Percentiles rank a stretch among this genome's conserved stretches.
Evolutionary conservation across 2,888 invertebrate genomes (phyloP).

Genomic region (Agrotis segetum): DNA sequence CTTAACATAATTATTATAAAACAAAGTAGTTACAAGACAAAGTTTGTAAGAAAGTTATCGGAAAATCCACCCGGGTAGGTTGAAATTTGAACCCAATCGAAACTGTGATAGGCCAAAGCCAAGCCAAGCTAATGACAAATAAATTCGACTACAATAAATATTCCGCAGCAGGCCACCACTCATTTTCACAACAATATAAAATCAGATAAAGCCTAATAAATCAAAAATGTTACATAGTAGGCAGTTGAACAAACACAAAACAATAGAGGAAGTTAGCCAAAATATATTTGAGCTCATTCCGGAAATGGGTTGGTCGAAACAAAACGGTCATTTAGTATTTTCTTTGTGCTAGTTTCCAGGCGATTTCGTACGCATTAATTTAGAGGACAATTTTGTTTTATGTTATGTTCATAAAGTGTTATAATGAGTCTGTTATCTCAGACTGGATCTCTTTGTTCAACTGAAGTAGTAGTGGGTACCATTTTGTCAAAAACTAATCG

Average conservation of each 20-base stretch:
- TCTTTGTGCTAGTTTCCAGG: conserved; percentile 58
- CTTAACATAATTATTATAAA: too few species aligned
- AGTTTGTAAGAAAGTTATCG: too few species aligned
- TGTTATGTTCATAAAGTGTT: conserved; percentile 37
- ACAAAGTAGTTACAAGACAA: too few species aligned
- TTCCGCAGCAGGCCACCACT: conserved; percentile 6
- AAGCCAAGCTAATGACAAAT: neutral
- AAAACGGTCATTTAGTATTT: conserved; percentile 69
- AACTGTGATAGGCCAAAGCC: too few species aligned
- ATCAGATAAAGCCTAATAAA: conserved; percentile 63
- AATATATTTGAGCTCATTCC: conserved; percentile 58
- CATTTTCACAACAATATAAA: conserved; percentile 53
- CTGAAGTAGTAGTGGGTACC: conserved; percentile 1
- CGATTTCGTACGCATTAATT: conserved; percentile 54
- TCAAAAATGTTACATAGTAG: conserved; percentile 60
- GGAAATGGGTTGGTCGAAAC: conserved; percentile 68
- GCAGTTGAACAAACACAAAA: conserved; percentile 36
- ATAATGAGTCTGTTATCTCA: conserved; percentile 43
- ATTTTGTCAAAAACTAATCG: neutral
- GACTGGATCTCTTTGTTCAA: conserved; percentile 31
- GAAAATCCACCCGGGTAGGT: too few species aligned
- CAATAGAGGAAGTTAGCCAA: conserved; percentile 56
- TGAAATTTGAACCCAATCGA: too few species aligned
- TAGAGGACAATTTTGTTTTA: conserved; percentile 41
- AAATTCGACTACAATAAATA: neutral